Percentiles rank a stretch among this genome's conserved stretches.
Evolutionary conservation across 2,888 invertebrate species (phyloP).

Genomic region (Oscheius sp.): DNA sequence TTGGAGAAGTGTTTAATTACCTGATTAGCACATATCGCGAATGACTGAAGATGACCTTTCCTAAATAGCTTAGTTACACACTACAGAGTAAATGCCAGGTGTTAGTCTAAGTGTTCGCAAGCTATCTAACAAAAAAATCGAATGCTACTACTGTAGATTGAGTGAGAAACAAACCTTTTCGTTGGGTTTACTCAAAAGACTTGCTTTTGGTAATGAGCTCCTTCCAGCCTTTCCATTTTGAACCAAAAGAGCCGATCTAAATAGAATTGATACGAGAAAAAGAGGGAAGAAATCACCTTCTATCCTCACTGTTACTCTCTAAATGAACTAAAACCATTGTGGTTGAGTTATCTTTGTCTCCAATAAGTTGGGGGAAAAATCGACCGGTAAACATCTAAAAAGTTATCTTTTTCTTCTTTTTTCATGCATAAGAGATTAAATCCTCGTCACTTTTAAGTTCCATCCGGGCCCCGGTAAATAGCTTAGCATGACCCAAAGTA

Average conservation of each 20-base stretch:
- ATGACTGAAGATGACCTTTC: constrained; percentile 26
- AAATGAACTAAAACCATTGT: constrained; percentile 44
- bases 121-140: not conserved
- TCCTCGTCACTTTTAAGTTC: not conserved
- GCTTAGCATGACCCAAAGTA: not conserved
- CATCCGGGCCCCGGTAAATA: not conserved
- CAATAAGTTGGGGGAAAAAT: constrained; percentile 36
- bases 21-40: constrained; percentile 27
- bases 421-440: not conserved
- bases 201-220: not conserved
- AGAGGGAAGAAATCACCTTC: constrained; percentile 25
- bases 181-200: not conserved
- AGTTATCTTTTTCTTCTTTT: not conserved
- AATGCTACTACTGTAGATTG: not conserved
- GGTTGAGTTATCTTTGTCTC: constrained; percentile 52
- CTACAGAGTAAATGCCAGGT: not conserved
- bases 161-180: constrained; percentile 8
- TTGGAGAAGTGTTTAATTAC: constrained; percentile 12
- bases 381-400: constrained; percentile 52
- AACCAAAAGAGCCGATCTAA: constrained; percentile 7
- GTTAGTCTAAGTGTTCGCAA: not conserved
- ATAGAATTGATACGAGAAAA: not conserved
- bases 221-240: constrained; percentile 10
- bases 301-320: constrained; percentile 43
- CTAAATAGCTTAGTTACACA: constrained; percentile 20